Percentiles rank a stretch among this genome's conserved stretches.
These are phyloP conservation scores for Melanerpes formicivorus DNA, from an alignment of 2,113 vertebrate genomes.

Conservation along the genomic window DNA sequence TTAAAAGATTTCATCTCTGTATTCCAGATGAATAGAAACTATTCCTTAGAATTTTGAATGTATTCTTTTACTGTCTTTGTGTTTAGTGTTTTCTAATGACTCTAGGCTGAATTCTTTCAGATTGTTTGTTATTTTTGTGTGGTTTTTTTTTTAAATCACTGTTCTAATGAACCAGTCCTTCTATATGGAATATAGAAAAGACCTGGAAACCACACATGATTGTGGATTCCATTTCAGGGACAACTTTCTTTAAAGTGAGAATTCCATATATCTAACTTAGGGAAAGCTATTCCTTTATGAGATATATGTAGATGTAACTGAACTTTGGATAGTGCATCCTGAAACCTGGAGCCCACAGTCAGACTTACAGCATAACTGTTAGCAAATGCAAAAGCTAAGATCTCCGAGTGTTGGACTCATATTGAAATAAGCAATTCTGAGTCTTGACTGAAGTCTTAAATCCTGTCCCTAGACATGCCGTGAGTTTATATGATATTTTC, in stretches of 20 bases:
- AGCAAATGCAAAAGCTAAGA: not conserved
- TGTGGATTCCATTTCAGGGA: not conserved
- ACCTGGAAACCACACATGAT: fast-evolving
- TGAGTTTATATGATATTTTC: not conserved
- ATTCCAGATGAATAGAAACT: not conserved
- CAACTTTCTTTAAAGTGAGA: not conserved
- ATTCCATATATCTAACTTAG: not conserved
- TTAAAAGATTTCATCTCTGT: not conserved
- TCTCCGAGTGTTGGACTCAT: not conserved
- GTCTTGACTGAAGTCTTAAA: not conserved
- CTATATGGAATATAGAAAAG: not conserved
- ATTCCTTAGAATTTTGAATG: not conserved
- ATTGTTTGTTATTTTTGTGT: not conserved
- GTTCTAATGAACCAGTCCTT: fast-evolving
- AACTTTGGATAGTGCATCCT: not conserved
- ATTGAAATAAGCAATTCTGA: not conserved
- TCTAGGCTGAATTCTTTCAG: not conserved
- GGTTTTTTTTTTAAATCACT: not conserved
- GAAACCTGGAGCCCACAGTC: not conserved
- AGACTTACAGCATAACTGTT: not conserved
- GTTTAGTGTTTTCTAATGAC: not conserved
- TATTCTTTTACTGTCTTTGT: not conserved
- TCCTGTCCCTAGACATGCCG: not conserved
- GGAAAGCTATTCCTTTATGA: not conserved
- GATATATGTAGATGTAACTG: not conserved